Conservation (phyloP, 2,888 invertebrate genomes). For the Teleogryllus oceanicus region DNA sequence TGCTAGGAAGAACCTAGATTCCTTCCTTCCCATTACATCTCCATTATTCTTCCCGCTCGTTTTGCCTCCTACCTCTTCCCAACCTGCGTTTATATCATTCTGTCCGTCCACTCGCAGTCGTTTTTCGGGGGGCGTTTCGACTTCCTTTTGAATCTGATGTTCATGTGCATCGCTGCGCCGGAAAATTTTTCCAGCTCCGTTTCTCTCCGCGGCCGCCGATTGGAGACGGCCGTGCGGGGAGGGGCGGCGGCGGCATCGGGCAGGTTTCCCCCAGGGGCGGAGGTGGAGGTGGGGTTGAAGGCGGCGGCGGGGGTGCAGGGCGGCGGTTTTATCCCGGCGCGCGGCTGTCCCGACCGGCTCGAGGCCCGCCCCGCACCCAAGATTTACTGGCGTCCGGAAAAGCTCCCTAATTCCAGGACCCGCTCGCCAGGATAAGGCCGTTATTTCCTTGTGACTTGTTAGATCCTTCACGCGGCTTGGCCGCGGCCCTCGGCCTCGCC, state of each 20-base stretch:
- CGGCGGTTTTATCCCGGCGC: background rate
- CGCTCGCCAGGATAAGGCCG: slow-evolving; percentile 22
- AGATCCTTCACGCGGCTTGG: slow-evolving; percentile 20
- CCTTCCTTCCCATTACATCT: too few species aligned
- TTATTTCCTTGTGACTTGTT: slow-evolving; percentile 26
- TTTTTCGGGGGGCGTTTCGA: too few species aligned
- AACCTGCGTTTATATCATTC: too few species aligned
- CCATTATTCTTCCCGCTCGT: too few species aligned
- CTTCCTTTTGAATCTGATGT: too few species aligned
- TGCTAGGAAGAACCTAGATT: too few species aligned
- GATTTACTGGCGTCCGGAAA: slow-evolving; percentile 32
- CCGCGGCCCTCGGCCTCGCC: background rate
- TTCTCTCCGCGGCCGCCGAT: too few species aligned
- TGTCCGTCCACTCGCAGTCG: too few species aligned
- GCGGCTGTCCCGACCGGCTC: slow-evolving; percentile 20
- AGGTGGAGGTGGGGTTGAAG: background rate
- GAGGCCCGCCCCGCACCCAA: slow-evolving; percentile 12
- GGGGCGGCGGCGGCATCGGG: background rate
- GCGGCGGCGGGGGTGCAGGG: background rate
- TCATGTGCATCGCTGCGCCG: too few species aligned
- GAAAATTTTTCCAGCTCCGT: too few species aligned
- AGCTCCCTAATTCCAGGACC: slow-evolving; percentile 34
- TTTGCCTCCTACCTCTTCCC: too few species aligned
- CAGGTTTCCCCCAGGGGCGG: background rate
- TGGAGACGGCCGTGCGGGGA: too few species aligned